These are phyloP conservation scores for Pogonomyrmex barbatus DNA, from an alignment of 1,140 invertebrate species.

Conservation along the genomic window DNA sequence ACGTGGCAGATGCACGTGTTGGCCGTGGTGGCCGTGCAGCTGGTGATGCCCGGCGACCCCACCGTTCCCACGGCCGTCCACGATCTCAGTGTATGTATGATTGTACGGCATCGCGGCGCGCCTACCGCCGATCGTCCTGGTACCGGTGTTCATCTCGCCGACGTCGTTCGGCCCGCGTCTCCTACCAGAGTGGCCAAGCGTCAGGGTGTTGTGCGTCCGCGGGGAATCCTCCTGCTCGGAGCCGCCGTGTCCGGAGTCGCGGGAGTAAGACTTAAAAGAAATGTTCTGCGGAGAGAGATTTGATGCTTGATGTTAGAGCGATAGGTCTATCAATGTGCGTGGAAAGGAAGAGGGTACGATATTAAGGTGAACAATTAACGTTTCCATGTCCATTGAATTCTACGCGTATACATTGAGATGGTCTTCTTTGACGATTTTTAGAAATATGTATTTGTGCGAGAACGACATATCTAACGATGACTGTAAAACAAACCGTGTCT, in stretches of 20 bases:
- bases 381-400: background rate
- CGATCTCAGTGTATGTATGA: slow-evolving; percentile 89
- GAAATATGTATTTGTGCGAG: background rate
- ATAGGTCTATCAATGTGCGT: background rate
- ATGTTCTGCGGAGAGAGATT: slow-evolving; percentile 88
- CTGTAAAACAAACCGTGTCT: background rate
- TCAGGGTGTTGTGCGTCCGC: slow-evolving; percentile 86
- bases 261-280: slow-evolving; percentile 90
- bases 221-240: slow-evolving; percentile 89
- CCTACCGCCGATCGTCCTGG: slow-evolving; percentile 76
- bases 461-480: background rate
- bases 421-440: background rate
- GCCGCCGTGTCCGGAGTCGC: slow-evolving; percentile 88
- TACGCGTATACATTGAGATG: background rate
- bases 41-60: slow-evolving; percentile 75
- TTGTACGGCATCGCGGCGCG: slow-evolving; percentile 87
- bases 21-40: slow-evolving; percentile 80
- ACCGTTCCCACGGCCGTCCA: slow-evolving; percentile 84
- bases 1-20: slow-evolving; percentile 76
- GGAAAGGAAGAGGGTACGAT: background rate
- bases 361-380: background rate
- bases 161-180: slow-evolving; percentile 78
- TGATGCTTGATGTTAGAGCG: slow-evolving; percentile 20
- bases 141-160: slow-evolving; percentile 77
- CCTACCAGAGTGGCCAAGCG: slow-evolving; percentile 81